phyloP scores from a whole-genome alignment of 92 coral and sea anemone species.

The Montipora capitata region DNA sequence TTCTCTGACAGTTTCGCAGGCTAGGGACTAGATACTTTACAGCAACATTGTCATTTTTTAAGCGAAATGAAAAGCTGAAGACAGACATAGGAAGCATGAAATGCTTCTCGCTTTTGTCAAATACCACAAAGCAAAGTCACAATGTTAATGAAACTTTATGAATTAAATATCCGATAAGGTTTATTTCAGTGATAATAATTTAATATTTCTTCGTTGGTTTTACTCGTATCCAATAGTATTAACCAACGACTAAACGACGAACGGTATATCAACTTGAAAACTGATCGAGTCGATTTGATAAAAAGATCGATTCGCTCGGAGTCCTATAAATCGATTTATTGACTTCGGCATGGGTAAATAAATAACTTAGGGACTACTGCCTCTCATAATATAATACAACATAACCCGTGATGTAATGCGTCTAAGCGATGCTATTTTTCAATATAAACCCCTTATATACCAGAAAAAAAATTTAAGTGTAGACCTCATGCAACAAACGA shows the following conservation, averaged over 20 bases:
- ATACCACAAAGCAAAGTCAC: not conserved
- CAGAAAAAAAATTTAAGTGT: not conserved
- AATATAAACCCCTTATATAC: constrained; percentile 5
- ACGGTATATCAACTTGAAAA: constrained; percentile 24
- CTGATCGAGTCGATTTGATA: not conserved
- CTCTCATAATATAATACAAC: constrained; percentile 42
- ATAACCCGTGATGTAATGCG: not conserved
- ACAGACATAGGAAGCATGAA: too few species aligned
- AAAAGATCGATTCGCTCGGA: constrained; percentile 2
- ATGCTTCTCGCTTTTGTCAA: not conserved
- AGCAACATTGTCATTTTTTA: too few species aligned
- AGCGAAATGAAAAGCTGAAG: too few species aligned
- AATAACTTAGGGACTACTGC: constrained; percentile 56
- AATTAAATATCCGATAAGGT: constrained; percentile 57
- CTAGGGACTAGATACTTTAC: too few species aligned
- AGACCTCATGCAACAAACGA: not conserved
- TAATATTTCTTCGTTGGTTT: constrained; percentile 44
- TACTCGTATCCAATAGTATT: not conserved
- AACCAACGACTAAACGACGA: constrained; percentile 59
- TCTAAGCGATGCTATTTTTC: not conserved
- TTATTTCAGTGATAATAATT: constrained; percentile 43
- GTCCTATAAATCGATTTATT: constrained; percentile 32
- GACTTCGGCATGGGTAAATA: constrained; percentile 34
- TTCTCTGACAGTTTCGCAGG: too few species aligned
- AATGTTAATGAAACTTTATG: constrained; percentile 34